Conservation (phyloP, 2,113 vertebrate genomes). For the Dipodomys ordii region DNA sequence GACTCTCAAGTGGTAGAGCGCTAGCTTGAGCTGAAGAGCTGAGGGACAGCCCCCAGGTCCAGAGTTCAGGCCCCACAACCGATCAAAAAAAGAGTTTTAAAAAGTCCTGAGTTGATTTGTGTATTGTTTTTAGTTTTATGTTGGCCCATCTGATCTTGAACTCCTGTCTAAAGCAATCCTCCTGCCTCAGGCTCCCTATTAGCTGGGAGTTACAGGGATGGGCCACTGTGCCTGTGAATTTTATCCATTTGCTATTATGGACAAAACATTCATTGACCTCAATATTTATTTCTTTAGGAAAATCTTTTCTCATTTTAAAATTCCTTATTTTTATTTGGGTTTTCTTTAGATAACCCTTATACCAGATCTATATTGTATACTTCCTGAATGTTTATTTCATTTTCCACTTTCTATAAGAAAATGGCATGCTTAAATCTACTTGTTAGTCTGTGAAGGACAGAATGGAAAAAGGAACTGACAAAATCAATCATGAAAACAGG, state of each 20-base stretch:
- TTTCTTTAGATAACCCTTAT: constrained; percentile 62
- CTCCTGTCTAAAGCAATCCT: background rate
- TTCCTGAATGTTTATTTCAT: constrained; percentile 12
- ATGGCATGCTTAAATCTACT: background rate
- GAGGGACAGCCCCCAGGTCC: too few species aligned
- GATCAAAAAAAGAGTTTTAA: too few species aligned
- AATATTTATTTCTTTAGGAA: constrained; percentile 59
- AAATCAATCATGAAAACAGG: background rate
- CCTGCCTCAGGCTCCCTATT: background rate
- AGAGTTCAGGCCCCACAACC: too few species aligned
- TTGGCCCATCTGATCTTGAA: background rate
- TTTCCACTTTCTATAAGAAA: constrained; percentile 1
- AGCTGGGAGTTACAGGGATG: background rate
- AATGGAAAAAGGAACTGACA: background rate
- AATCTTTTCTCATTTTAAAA: constrained; percentile 59
- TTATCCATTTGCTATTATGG: constrained; percentile 57
- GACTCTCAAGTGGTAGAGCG: too few species aligned
- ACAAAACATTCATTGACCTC: constrained; percentile 74
- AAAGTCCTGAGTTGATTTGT: constrained; percentile 66
- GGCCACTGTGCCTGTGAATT: constrained; percentile 57
- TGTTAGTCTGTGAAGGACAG: background rate
- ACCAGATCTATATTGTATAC: background rate
- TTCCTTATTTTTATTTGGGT: constrained; percentile 56
- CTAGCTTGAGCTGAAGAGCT: too few species aligned
- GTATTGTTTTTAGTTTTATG: background rate